phyloP scores from a whole-genome alignment of 2,888 invertebrate species.

The Lepidocyrtinus sp. region DNA sequence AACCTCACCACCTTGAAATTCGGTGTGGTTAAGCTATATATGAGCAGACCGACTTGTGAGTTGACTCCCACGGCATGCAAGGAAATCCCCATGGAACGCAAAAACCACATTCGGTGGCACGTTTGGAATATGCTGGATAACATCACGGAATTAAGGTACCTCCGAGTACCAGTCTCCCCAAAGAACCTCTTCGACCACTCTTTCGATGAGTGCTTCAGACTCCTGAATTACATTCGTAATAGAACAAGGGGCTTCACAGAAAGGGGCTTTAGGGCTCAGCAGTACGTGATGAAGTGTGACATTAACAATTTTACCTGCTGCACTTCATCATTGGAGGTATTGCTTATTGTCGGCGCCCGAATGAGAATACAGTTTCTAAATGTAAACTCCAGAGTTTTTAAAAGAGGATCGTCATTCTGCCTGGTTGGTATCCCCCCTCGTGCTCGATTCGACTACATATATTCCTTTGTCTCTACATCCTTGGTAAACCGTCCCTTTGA shows the following conservation, averaged over 20 bases:
- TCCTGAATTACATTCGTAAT: slow-evolving; percentile 23
- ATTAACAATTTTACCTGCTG: slow-evolving; percentile 23
- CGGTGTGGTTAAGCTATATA: not conserved
- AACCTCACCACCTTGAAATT: slow-evolving; percentile 25
- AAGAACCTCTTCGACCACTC: slow-evolving; percentile 25
- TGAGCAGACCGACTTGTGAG: not conserved
- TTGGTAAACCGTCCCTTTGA: slow-evolving; percentile 29
- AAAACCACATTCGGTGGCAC: slow-evolving; percentile 20
- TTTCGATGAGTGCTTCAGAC: slow-evolving; percentile 42
- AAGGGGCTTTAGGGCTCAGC: slow-evolving; percentile 16
- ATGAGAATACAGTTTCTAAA: slow-evolving; percentile 42
- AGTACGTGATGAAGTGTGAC: slow-evolving; percentile 25
- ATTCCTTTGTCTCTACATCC: slow-evolving; percentile 37
- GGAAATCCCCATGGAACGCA: slow-evolving; percentile 4
- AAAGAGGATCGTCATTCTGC: slow-evolving; percentile 19
- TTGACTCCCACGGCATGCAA: not conserved
- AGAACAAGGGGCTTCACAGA: slow-evolving; percentile 8
- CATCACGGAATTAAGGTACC: not conserved
- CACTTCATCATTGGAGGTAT: slow-evolving; percentile 24
- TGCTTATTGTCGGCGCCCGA: slow-evolving; percentile 32
- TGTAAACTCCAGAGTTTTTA: slow-evolving; percentile 38
- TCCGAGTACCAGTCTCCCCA: slow-evolving; percentile 32
- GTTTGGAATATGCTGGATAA: slow-evolving; percentile 24
- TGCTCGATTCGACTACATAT: slow-evolving; percentile 24
- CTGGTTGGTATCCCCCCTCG: slow-evolving; percentile 2